These are phyloP conservation scores for Hippocampus mohnikei DNA, from an alignment of 2,113 vertebrate species.

Conservation along the genomic window DNA sequence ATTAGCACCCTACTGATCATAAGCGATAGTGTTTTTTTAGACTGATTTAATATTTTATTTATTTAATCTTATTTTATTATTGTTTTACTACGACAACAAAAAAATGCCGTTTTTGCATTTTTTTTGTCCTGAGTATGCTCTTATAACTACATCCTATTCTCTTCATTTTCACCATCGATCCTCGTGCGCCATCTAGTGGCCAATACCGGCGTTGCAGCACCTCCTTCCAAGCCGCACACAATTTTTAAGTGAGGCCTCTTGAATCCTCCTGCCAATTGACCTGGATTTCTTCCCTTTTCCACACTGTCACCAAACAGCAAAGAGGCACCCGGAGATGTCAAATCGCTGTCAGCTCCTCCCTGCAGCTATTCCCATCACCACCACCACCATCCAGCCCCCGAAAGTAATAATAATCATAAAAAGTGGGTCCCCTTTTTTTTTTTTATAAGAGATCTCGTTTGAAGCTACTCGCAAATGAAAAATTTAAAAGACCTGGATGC, in stretches of 20 bases:
- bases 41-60: too few species aligned
- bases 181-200: slow-evolving; percentile 55
- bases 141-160: too few species aligned
- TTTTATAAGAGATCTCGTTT: slow-evolving; percentile 67
- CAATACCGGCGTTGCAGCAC: slow-evolving; percentile 3
- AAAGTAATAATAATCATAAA: slow-evolving; percentile 16
- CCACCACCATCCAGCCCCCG: slow-evolving; percentile 21
- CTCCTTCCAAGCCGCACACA: slow-evolving; percentile 8
- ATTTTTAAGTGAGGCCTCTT: slow-evolving; percentile 32
- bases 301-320: slow-evolving; percentile 66
- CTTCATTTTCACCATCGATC: neutral
- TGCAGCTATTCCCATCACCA: slow-evolving; percentile 65
- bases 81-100: too few species aligned
- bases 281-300: slow-evolving; percentile 72
- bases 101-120: too few species aligned
- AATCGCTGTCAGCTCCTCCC: slow-evolving; percentile 67
- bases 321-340: slow-evolving; percentile 62
- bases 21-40: too few species aligned
- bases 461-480: slow-evolving; percentile 71
- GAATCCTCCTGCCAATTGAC: slow-evolving; percentile 64
- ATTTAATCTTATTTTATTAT: too few species aligned
- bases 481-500: slow-evolving; percentile 70
- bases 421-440: slow-evolving; percentile 62
- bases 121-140: too few species aligned
- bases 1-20: too few species aligned